Evolutionary conservation across 2,797 vertebrate genomes (phyloP).

Genomic region (Schizopygopsis pylzovi): DNA sequence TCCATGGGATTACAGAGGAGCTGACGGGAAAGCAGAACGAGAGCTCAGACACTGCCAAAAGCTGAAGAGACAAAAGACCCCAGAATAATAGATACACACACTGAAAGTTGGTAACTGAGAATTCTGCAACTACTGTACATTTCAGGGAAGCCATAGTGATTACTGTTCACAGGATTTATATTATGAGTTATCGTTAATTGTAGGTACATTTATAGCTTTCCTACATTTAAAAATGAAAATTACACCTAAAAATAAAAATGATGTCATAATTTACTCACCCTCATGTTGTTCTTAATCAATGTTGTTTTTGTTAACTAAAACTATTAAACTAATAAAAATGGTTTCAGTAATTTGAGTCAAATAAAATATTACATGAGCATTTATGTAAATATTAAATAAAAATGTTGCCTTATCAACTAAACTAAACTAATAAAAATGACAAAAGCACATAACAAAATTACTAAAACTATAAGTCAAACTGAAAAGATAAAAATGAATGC

Average conservation of each 20-base stretch:
- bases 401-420: background rate
- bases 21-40: slow-evolving; percentile 43
- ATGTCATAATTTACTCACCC: background rate
- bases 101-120: background rate
- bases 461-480: too few species aligned
- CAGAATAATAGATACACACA: slow-evolving; percentile 16
- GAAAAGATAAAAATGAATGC: too few species aligned
- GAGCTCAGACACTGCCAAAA: slow-evolving; percentile 32
- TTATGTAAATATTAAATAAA: background rate
- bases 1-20: slow-evolving; percentile 38
- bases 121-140: background rate
- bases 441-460: too few species aligned
- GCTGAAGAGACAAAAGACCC: slow-evolving; percentile 27
- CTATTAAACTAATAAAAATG: background rate
- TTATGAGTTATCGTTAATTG: too few species aligned
- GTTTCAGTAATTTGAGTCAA: background rate
- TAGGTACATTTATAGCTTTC: background rate
- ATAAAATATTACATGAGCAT: background rate
- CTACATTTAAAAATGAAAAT: background rate
- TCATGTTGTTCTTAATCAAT: background rate
- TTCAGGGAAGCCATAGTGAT: background rate
- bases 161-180: background rate
- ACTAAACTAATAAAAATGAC: background rate
- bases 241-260: background rate
- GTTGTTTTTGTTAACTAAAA: background rate